Evolutionary conservation across 2,888 invertebrate genomes (phyloP), one percentile per base, ranked within the genome.

Genomic region (Tiphia femorata): DNA sequence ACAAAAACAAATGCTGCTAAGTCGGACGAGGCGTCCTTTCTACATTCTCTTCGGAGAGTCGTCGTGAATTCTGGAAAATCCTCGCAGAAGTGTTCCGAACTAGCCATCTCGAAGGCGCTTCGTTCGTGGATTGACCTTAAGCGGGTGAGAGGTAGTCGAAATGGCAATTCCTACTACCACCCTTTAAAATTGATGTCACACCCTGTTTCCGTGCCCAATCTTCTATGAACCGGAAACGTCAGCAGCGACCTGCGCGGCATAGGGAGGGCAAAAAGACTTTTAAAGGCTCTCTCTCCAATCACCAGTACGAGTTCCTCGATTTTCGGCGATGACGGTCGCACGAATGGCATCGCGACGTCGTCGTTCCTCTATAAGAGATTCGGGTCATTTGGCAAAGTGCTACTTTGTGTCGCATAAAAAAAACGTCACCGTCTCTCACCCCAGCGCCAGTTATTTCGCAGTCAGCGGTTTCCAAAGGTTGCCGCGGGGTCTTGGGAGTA

Each of bases 341-440:
- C 62, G 62, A 65, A 52, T 65, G 60, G n/a, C n/a, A n/a, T 55
- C 49, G 64, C 69, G 48, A 69, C 60, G 65, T 37, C 61, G 38
- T 42, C 53, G 57, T 14, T 58, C 43, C 70, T 73, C 71, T 73
- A 72, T 75, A 33, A 80, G 79, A 80, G 82, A 78, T 80, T 81
- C 81, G 82, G 80, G 77, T 82, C 82, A 82, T 82, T 82, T 82
- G 80, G 79, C 78, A 82, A 80, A 82, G 82, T 82, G 82, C 82
- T 82, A 82, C 81, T 82, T 82, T 81, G 77, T 81, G 82, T 81
- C 80, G 70, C 70, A 72, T 78, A 77, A 79, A 81, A 80, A 80
- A 78, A 73, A 65, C 62, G 59, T 46, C 73, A 51, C 48, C 73
- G 73, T 77, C 76, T 77, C 76, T 77, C 75, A 74, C 61, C 51